Percentiles rank a stretch among this genome's conserved stretches.
Evolutionary conservation across 2,888 invertebrate genomes (phyloP).

Genomic region (Ptychoptera contaminata): DNA sequence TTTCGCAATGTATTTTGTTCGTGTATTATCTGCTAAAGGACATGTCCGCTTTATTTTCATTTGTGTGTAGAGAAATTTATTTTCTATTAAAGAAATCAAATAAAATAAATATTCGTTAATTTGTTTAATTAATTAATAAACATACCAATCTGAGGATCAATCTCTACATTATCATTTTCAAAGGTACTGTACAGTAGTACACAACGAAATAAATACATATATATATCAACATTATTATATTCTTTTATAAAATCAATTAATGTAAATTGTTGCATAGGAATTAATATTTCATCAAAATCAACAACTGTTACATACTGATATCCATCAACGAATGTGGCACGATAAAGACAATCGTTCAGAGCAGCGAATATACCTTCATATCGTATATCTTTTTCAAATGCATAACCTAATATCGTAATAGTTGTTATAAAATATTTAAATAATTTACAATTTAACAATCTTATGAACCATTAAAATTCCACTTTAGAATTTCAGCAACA

Average conservation of each 20-base stretch:
- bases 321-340: conserved; percentile 55
- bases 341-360: conserved; percentile 80
- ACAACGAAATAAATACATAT: conserved; percentile 32
- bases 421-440: no score
- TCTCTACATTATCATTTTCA: conserved; percentile 31
- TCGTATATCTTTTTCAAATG: conserved; percentile 25
- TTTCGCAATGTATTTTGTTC: conserved; percentile 75
- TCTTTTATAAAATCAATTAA: conserved; percentile 33
- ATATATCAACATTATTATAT: conserved; percentile 23
- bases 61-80: conserved; percentile 28
- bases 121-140: conserved; percentile 3
- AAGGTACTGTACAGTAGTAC: conserved; percentile 28
- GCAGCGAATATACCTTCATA: conserved; percentile 73
- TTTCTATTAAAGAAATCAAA: conserved; percentile 10
- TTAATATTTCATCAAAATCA: conserved; percentile 74
- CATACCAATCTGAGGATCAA: conserved; percentile 19
- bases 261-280: conserved; percentile 62
- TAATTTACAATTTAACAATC: no score
- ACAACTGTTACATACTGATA: conserved; percentile 69
- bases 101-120: no score
- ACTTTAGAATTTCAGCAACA: conserved; percentile 26
- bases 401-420: conserved; percentile 10
- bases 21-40: conserved; percentile 46
- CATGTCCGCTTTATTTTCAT: conserved; percentile 24
- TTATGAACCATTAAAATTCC: conserved; percentile 22